Evolutionary conservation across 1,140 invertebrate species (phyloP).

Genomic region (Bombyx mandarina): DNA sequence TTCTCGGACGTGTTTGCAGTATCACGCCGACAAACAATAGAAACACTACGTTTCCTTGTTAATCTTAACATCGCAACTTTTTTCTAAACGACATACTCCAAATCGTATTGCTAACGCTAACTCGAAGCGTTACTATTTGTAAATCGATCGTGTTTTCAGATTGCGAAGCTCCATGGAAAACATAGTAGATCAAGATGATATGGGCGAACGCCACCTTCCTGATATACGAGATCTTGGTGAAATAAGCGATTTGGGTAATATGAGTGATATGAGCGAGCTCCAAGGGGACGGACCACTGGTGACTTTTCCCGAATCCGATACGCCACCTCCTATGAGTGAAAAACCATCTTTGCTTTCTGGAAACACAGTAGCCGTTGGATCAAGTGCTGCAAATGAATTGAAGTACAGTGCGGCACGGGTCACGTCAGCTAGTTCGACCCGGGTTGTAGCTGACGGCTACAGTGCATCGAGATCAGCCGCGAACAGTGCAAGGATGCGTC

Average conservation of each 20-base stretch:
- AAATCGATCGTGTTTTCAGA: constrained; percentile 42
- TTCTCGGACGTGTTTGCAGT: constrained; percentile 56
- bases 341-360: constrained; percentile 60
- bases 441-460: constrained; percentile 85
- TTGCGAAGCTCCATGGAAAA: constrained; percentile 77
- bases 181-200: constrained; percentile 72
- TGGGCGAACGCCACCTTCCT: constrained; percentile 46
- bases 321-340: constrained; percentile 71
- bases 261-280: constrained; percentile 68
- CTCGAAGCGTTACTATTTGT: constrained; percentile 1
- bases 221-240: constrained; percentile 71
- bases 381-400: constrained; percentile 58
- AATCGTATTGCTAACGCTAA: neutral
- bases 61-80: constrained; percentile 11
- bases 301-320: constrained; percentile 84
- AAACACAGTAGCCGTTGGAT: constrained; percentile 42
- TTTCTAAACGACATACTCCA: no score
- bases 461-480: constrained; percentile 82
- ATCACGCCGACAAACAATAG: constrained; percentile 62
- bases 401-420: constrained; percentile 83
- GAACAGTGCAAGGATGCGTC: constrained; percentile 85
- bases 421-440: constrained; percentile 85
- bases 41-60: constrained; percentile 38
- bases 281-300: constrained; percentile 73
- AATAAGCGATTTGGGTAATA: constrained; percentile 57